phyloP scores from a whole-genome alignment of 2,888 invertebrate species.

The Nemapogon koenigi region DNA sequence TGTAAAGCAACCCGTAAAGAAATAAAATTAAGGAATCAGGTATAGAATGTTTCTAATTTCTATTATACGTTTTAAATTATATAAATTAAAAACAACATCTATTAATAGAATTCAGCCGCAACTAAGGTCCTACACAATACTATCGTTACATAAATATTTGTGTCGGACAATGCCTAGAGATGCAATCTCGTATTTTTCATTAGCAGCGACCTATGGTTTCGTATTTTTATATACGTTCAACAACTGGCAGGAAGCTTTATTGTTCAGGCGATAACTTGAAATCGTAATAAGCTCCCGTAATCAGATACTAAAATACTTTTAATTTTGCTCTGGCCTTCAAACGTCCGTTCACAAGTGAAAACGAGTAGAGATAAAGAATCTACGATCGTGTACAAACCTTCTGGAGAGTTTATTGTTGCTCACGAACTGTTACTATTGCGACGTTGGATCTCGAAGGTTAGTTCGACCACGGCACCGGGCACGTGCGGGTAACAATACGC shows the following conservation, averaged over 20 bases:
- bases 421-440: background rate
- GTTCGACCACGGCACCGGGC: too few species aligned
- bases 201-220: conserved; percentile 7
- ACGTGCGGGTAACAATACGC: too few species aligned
- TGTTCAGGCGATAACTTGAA: conserved; percentile 29
- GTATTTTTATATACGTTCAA: conserved; percentile 6
- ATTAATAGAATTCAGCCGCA: too few species aligned
- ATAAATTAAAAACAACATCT: too few species aligned
- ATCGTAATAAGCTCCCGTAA: conserved; percentile 36
- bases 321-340: conserved; percentile 56
- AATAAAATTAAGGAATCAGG: too few species aligned
- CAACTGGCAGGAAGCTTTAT: conserved; percentile 34
- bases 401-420: conserved; percentile 6
- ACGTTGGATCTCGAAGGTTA: too few species aligned
- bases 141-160: conserved; percentile 8
- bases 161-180: conserved; percentile 3
- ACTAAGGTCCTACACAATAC: too few species aligned
- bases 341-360: conserved; percentile 54
- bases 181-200: conserved; percentile 7
- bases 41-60: too few species aligned
- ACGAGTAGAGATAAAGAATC: conserved; percentile 57
- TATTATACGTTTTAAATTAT: too few species aligned
- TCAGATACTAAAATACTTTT: conserved; percentile 40
- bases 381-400: conserved; percentile 10
- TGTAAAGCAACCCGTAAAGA: too few species aligned